Evolutionary conservation across 2,888 invertebrate genomes (phyloP).

Genomic region (Platycnemis pennipes): DNA sequence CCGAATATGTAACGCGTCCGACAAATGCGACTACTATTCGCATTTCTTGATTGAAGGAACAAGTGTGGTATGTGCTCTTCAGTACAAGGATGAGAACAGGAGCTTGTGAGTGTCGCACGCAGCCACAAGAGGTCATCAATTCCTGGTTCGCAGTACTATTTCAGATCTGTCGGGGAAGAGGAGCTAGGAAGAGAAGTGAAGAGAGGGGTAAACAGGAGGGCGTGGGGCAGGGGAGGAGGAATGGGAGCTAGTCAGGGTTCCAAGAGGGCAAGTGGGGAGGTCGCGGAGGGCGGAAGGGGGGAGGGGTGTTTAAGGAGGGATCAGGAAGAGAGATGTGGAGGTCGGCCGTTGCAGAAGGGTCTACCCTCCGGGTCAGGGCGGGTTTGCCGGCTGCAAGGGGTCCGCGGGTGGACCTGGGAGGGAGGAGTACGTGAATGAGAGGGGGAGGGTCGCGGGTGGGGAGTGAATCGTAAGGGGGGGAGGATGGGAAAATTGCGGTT

Average conservation of each 20-base stretch:
- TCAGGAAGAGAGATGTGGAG: not conserved
- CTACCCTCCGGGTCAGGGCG: not conserved
- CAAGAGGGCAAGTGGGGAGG: not conserved
- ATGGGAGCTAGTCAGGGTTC: not conserved
- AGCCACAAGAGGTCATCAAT: too few relatives aligned
- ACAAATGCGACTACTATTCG: too few relatives aligned
- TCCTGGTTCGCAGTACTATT: too few relatives aligned
- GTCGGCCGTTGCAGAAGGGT: too few relatives aligned
- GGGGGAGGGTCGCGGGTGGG: not conserved
- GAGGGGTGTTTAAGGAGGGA: not conserved
- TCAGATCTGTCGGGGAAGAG: too few relatives aligned
- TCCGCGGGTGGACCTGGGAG: not conserved
- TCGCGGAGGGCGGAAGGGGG: not conserved
- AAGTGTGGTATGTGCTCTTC: too few relatives aligned
- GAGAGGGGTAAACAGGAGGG: not conserved
- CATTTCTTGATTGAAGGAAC: too few relatives aligned
- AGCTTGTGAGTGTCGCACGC: too few relatives aligned
- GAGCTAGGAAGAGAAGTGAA: too few relatives aligned
- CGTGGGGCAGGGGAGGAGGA: not conserved
- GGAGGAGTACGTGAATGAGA: not conserved
- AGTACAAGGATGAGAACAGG: too few relatives aligned
- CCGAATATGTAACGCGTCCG: too few relatives aligned
- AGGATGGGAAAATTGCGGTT: constrained; percentile 64
- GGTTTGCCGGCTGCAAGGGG: not conserved
- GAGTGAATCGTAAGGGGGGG: not conserved